Evolutionary conservation across 2,888 invertebrate species (phyloP).

Genomic region (Drosophila lutescens): DNA sequence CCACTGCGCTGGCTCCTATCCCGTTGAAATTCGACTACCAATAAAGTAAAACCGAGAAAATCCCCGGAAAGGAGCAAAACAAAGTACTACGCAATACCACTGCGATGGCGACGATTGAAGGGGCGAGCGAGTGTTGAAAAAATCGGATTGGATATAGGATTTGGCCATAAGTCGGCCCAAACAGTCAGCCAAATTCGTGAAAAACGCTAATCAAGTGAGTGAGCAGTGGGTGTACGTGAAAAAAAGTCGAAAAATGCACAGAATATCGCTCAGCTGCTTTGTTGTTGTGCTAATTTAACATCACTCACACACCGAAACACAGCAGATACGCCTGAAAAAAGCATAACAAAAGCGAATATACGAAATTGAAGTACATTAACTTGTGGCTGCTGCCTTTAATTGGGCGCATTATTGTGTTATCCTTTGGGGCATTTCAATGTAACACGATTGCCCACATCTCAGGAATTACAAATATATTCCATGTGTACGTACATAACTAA

Average conservation of each 20-base stretch:
- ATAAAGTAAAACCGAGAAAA: background rate
- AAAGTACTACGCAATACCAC: constrained; percentile 66
- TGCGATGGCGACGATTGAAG: constrained; percentile 64
- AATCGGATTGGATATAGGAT: constrained; percentile 22
- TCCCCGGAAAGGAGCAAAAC: constrained; percentile 17
- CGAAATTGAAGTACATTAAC: constrained; percentile 37
- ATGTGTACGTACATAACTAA: background rate
- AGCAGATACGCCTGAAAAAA: constrained; percentile 50
- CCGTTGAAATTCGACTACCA: background rate
- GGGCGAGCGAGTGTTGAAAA: constrained; percentile 59
- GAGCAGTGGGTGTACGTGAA: constrained; percentile 17
- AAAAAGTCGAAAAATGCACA: constrained; percentile 8
- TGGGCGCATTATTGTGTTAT: constrained; percentile 14
- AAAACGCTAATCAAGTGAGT: constrained; percentile 32
- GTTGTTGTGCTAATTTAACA: constrained; percentile 48
- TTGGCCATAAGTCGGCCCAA: constrained; percentile 9
- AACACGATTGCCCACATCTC: constrained; percentile 14
- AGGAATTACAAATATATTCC: background rate
- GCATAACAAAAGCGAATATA: constrained; percentile 64
- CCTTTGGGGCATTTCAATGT: constrained; percentile 48
- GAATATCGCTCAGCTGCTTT: constrained; percentile 55
- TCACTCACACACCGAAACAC: constrained; percentile 8
- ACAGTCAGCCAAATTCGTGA: background rate
- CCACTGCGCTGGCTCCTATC: background rate
- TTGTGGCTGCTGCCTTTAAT: constrained; percentile 25